Evolutionary conservation across 1,140 invertebrate genomes (phyloP).

Genomic region (Cotesia typhae): DNA sequence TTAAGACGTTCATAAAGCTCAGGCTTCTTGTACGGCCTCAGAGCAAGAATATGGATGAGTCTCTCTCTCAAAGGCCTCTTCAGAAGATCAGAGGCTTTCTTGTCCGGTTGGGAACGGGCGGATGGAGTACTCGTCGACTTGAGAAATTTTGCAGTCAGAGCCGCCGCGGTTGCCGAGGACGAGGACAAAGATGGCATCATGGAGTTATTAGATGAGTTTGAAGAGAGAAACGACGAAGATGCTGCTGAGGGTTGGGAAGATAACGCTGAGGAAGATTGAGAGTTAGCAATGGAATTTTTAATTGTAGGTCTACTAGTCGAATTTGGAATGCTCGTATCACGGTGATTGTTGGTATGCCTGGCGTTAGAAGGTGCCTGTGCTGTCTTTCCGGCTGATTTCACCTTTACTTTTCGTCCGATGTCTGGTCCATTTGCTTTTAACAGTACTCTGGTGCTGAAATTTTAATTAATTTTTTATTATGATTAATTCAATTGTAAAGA

Average conservation of each 20-base stretch:
- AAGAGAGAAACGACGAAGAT: constrained; percentile 38
- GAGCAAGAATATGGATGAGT: constrained; percentile 90
- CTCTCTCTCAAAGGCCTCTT: constrained; percentile 83
- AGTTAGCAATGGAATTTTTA: background rate
- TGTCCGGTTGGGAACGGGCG: constrained; percentile 51
- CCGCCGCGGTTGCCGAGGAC: background rate
- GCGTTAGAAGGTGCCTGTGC: constrained; percentile 59
- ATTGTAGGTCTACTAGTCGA: constrained; percentile 44
- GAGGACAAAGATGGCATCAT: background rate
- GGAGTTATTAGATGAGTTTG: constrained; percentile 31
- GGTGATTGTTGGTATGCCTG: constrained; percentile 39
- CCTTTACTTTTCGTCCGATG: constrained; percentile 85
- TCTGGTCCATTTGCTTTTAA: constrained; percentile 87
- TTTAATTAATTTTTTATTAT: constrained; percentile 11
- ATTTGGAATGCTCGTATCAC: constrained; percentile 51
- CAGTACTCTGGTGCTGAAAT: constrained; percentile 81
- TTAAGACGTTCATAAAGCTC: constrained; percentile 83
- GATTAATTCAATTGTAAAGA: background rate
- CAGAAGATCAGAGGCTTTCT: constrained; percentile 70
- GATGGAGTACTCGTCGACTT: constrained; percentile 43
- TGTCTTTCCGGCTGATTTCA: constrained; percentile 66
- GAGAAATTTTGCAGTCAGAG: constrained; percentile 25
- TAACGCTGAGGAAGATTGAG: constrained; percentile 9
- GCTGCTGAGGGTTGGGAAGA: background rate
- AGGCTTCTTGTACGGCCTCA: constrained; percentile 91